These are phyloP conservation scores for Halyomorpha halys DNA, from an alignment of 1,140 invertebrate species.

Conservation along the genomic window DNA sequence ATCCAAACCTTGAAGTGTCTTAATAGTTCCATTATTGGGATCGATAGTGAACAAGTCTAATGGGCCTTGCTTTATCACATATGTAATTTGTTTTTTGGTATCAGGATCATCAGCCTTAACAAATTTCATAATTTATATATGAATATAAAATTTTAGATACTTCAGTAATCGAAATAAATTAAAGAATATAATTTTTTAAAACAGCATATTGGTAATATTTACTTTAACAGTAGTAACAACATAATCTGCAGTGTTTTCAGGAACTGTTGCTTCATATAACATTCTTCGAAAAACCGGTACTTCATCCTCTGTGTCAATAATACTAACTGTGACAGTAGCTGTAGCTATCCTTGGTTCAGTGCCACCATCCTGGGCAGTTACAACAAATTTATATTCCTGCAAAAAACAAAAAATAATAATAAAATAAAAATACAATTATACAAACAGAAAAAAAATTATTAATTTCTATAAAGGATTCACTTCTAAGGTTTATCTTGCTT, in stretches of 20 bases:
- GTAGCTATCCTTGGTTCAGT: conserved; percentile 74
- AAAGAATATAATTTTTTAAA: no score
- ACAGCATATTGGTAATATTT: conserved; percentile 24
- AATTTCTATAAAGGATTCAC: no score
- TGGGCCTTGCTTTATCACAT: conserved; percentile 68
- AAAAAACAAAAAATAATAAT: no score
- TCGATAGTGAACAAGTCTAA: conserved; percentile 74
- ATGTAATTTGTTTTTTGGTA: conserved; percentile 66
- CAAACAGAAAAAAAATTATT: not conserved
- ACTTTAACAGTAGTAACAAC: conserved; percentile 61
- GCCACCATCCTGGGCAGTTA: conserved; percentile 79
- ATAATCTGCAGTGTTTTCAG: conserved; percentile 69
- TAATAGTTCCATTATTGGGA: conserved; percentile 61
- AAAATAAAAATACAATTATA: not conserved
- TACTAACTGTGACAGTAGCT: conserved; percentile 68
- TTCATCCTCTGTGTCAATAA: conserved; percentile 72
- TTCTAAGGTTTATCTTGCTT: no score
- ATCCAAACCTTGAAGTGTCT: conserved; percentile 63
- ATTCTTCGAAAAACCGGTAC: conserved; percentile 64
- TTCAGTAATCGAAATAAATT: no score
- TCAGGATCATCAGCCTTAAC: conserved; percentile 61
- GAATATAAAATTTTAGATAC: not conserved
- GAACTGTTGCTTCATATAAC: conserved; percentile 62
- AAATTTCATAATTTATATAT: conserved; percentile 26
- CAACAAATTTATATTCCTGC: conserved; percentile 67